Evolutionary conservation across 2,113 vertebrate species (phyloP), one percentile per base, ranked within the genome.

Genomic region (Xiphophorus maculatus): DNA sequence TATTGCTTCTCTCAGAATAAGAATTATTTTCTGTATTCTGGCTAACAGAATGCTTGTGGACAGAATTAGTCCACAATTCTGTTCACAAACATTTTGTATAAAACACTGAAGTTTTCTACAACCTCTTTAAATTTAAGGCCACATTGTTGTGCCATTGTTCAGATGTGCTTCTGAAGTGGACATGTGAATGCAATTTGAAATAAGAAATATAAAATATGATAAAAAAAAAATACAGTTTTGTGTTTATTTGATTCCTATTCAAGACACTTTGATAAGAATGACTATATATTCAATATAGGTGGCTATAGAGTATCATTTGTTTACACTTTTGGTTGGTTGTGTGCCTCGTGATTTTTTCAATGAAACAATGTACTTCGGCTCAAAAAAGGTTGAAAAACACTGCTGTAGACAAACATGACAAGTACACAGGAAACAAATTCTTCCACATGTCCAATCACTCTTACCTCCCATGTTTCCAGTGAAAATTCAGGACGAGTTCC

Each of bases 351-450:
- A 61, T 61, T 61, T 61, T 61, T 61, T 61, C n/a, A 61, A 61
- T 27, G 9, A 61, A 11, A 27, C 2, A 61, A 12, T 27, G 58
- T 61, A 27, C 58, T 10, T 27, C 27, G 22, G 17, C 51, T 54
- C 51, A 54, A 54, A 54, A 54, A 54, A 54, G 14, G 15, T 54
- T 54, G 51, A 54, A 54, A 54, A 54, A 54, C 51, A 54, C 35
- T 9, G 35, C 30, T 51, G 60, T 51, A 33, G 27, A 54, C 12
- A 51, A 76, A 77, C 81, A 71, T 75, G 84, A 85, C 81, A 84
- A 74, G 73, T 42, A 88, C 85, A 88, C 68, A 80, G 82, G 76
- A 81, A 85, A 82, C 83, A 82, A 83, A 86, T 86, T 83, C 40
- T 13, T 68, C 69, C 74, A 74, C 66, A 66, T 51, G 65, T 80